These are phyloP conservation scores for Epiblema foenella DNA, from an alignment of 2,888 invertebrate genomes.

Conservation along the genomic window DNA sequence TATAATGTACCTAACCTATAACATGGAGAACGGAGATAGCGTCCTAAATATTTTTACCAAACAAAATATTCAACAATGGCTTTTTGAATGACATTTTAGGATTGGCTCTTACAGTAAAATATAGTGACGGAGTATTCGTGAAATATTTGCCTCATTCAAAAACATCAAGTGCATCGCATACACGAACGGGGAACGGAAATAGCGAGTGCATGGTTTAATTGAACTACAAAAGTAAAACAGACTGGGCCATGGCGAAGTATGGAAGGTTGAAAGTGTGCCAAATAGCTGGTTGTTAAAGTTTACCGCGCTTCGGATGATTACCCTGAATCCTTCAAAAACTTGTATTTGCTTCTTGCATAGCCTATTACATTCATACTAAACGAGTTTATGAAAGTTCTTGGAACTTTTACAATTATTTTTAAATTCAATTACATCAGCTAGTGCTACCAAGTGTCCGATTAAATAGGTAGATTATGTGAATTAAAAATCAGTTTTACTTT, in stretches of 20 bases:
- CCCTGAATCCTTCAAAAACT: conserved; percentile 53
- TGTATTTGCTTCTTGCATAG: conserved; percentile 42
- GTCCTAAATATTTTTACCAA: no score
- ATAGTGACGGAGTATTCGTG: conserved; percentile 16
- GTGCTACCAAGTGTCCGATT: no score
- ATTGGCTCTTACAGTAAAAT: conserved; percentile 1
- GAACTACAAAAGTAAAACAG: conserved; percentile 59
- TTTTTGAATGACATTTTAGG: not conserved
- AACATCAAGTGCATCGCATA: conserved; percentile 49
- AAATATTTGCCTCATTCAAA: conserved; percentile 56
- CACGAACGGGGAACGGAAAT: conserved; percentile 55
- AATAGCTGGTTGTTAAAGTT: conserved; percentile 66
- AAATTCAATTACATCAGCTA: not conserved
- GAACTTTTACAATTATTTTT: not conserved
- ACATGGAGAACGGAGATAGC: no score
- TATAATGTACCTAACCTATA: no score
- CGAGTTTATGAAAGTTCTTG: not conserved
- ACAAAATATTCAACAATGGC: not conserved
- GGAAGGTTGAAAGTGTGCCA: conserved; percentile 70
- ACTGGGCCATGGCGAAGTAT: conserved; percentile 53
- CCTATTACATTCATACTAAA: not conserved
- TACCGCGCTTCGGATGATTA: conserved; percentile 60
- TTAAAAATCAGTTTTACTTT: no score
- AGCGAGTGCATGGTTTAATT: conserved; percentile 62
- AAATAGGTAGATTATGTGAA: no score